phyloP scores from a whole-genome alignment of 1,140 invertebrate species.

The Meteorus sp. region DNA sequence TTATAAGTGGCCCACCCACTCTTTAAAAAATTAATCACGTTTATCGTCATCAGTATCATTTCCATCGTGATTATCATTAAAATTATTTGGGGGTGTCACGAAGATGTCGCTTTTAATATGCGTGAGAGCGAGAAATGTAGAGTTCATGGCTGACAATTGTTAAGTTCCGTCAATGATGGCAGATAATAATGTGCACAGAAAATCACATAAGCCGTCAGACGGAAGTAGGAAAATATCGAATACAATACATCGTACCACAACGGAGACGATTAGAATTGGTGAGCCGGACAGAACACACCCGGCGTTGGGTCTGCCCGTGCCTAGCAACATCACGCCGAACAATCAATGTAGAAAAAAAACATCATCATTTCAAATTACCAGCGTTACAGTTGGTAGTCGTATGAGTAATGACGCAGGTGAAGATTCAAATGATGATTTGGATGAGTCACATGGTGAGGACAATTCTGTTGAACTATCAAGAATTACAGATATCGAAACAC shows the following conservation, averaged over 20 bases:
- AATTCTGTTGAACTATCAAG: slow-evolving; percentile 74
- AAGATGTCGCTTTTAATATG: slow-evolving; percentile 28
- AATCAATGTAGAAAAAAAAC: slow-evolving; percentile 70
- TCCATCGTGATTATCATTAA: neutral
- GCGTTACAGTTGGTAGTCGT: slow-evolving; percentile 78
- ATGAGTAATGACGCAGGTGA: slow-evolving; percentile 84
- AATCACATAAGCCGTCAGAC: slow-evolving; percentile 48
- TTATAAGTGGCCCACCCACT: no score
- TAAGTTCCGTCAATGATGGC: slow-evolving; percentile 44
- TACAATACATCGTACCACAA: slow-evolving; percentile 74
- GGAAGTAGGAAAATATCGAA: slow-evolving; percentile 51
- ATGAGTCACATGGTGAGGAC: slow-evolving; percentile 89
- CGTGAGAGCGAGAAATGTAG: slow-evolving; percentile 13
- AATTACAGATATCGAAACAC: slow-evolving; percentile 79
- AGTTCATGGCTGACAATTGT: slow-evolving; percentile 25
- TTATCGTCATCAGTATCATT: slow-evolving; percentile 1
- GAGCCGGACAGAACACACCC: slow-evolving; percentile 61
- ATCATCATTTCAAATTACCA: slow-evolving; percentile 92
- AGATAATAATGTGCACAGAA: slow-evolving; percentile 55
- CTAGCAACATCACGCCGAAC: slow-evolving; percentile 36
- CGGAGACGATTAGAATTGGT: slow-evolving; percentile 73
- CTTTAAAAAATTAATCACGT: neutral
- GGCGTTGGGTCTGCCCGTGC: slow-evolving; percentile 36
- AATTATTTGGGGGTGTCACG: neutral
- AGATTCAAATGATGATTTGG: slow-evolving; percentile 90